Evolutionary conservation across 1,140 invertebrate species (phyloP), one percentile per base, ranked within the genome.

Genomic region (Melipona quadrifasciata): DNA sequence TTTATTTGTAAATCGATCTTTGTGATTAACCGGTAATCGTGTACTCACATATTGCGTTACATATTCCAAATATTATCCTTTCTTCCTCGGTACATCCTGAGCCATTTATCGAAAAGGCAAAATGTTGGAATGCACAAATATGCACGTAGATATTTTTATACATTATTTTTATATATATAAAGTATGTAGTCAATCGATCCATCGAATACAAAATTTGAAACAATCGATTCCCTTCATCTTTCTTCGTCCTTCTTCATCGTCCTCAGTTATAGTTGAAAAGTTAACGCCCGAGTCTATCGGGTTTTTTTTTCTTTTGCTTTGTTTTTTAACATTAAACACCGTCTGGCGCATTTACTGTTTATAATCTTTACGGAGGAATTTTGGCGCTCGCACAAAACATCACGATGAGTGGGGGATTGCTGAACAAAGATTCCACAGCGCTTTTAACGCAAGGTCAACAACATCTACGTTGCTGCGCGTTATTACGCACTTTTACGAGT

Each of bases 371-470:
- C 51, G 39, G 71, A 47, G 34, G 55, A 72, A 39, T 68, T 67
- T 53, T 65, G 31, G 53, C 75, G 61, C 27, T 65, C 61, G n/a
- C 19, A 76, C 68, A 34, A 77, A 86, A 84, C 71, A 58, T 64
- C 76, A 79, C 81, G 58, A 74, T 47, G 64, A 39, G 70, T 34
- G 55, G 81, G 61, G 65, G 78, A 88, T 80, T 68, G 64, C 55
- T 68, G 82, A 67, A 85, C 86, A 80, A 55, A 75, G 79, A 90
- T 90, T 89, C 85, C 87, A 89, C 86, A 78, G 84, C 83, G 87
- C 88, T 91, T 91, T 91, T 89, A 89, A 91, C 84, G 88, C 91
- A 92, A 92, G 90, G 91, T 91, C 91, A 92, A 91, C 87, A 91
- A 87, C 90, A 91, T 88, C 81, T 84, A 73, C 86, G 77, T 77